Conservation (phyloP, 2,113 vertebrate genomes). For the Antechinus stuartii region DNA sequence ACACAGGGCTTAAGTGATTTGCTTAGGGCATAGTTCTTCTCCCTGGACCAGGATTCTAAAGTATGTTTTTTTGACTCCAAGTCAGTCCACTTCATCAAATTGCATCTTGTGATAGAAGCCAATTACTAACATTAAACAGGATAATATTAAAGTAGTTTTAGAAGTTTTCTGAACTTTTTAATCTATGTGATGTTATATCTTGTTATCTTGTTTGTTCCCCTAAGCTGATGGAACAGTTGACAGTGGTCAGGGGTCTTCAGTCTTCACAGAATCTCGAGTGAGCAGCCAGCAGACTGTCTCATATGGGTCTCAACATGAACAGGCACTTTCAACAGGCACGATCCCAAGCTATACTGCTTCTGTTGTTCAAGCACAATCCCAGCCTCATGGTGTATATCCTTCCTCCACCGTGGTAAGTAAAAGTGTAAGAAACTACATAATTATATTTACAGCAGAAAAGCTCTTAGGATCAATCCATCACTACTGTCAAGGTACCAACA, state of each 20-base stretch:
- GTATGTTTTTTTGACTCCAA: background rate
- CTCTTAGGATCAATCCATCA: conserved; percentile 26
- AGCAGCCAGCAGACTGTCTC: conserved; percentile 92
- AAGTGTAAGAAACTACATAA: background rate
- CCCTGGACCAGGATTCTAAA: no score
- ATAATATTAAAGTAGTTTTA: background rate
- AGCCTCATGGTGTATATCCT: conserved; percentile 87
- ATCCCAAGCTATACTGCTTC: conserved; percentile 84
- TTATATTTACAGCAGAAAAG: background rate
- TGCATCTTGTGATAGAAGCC: background rate
- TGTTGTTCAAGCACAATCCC: conserved; percentile 82
- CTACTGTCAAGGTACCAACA: conserved; percentile 20
- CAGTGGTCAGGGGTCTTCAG: conserved; percentile 94
- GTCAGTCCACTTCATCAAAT: background rate
- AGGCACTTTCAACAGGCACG: conserved; percentile 81
- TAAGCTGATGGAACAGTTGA: conserved; percentile 92
- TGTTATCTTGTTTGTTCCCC: conserved; percentile 27
- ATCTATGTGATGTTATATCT: background rate
- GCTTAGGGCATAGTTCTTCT: background rate
- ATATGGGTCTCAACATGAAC: conserved; percentile 90
- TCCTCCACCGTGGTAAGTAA: conserved; percentile 92
- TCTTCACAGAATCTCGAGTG: conserved; percentile 91
- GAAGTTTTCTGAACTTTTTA: background rate
- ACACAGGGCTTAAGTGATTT: background rate
- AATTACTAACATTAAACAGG: background rate